Conservation (phyloP, 2,888 invertebrate species). For the Linyphia triangularis region DNA sequence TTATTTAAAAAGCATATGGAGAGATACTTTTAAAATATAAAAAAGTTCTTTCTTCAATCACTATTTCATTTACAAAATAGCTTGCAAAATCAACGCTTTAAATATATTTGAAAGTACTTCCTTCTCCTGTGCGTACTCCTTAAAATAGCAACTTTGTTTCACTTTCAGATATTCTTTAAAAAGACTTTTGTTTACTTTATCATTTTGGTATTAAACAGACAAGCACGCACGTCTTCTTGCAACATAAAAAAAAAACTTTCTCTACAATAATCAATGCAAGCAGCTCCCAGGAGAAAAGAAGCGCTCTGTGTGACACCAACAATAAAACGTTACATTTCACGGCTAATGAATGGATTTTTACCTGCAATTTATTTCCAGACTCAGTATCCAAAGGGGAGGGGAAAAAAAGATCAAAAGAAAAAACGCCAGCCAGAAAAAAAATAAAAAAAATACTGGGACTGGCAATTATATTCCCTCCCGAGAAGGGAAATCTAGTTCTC, state of each 20-base stretch:
- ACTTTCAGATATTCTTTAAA: background rate
- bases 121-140: too few species aligned
- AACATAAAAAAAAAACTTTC: background rate
- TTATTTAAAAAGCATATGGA: too few species aligned
- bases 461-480: conserved; percentile 32
- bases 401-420: conserved; percentile 7
- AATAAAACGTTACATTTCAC: background rate
- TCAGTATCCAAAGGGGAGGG: background rate
- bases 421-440: background rate
- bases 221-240: background rate
- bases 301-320: background rate
- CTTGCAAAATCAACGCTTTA: too few species aligned
- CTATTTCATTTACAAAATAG: too few species aligned
- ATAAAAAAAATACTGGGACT: background rate
- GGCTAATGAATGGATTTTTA: background rate
- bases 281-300: background rate
- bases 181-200: background rate
- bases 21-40: too few species aligned
- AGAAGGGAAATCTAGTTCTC: conserved; percentile 30
- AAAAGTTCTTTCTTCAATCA: too few species aligned
- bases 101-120: too few species aligned
- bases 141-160: background rate
- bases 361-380: background rate
- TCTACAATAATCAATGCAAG: background rate
- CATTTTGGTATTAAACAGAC: background rate